A percentile compares a stretch with the other conserved stretches of the same genome.
phyloP scores from a whole-genome alignment of 2,113 vertebrate species.

The Pseudorectes ferrugineus region DNA sequence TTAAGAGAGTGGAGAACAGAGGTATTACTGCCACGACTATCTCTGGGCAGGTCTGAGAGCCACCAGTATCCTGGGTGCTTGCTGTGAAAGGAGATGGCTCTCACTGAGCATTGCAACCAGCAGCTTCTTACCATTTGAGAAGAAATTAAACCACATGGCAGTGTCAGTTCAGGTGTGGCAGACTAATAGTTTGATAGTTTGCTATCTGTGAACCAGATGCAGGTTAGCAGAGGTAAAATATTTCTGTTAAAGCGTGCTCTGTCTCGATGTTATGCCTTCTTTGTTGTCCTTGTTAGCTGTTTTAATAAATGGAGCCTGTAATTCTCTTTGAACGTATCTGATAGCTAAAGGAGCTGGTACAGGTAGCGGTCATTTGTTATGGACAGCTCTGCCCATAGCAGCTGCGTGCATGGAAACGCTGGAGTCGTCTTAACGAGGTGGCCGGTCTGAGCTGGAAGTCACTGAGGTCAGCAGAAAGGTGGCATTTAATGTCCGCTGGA shows the following conservation, averaged over 20 bases:
- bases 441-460: background rate
- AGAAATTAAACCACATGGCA: background rate
- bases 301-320: background rate
- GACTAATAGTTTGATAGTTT: background rate
- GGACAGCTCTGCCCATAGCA: background rate
- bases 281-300: background rate
- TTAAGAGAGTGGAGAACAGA: background rate
- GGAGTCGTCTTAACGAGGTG: background rate
- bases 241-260: background rate
- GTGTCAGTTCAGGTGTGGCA: background rate
- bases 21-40: rapidly evolving
- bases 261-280: background rate
- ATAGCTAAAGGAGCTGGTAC: background rate
- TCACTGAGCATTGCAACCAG: background rate
- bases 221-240: background rate
- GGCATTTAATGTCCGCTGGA: background rate
- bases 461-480: background rate
- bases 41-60: background rate
- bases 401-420: background rate
- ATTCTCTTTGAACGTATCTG: background rate
- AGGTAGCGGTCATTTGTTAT: background rate
- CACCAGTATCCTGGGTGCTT: background rate
- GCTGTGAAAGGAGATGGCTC: background rate
- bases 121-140: background rate
- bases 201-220: background rate